These are phyloP conservation scores for Phymanthus crucifer DNA, from an alignment of 92 coral and sea anemone species.

Conservation along the genomic window DNA sequence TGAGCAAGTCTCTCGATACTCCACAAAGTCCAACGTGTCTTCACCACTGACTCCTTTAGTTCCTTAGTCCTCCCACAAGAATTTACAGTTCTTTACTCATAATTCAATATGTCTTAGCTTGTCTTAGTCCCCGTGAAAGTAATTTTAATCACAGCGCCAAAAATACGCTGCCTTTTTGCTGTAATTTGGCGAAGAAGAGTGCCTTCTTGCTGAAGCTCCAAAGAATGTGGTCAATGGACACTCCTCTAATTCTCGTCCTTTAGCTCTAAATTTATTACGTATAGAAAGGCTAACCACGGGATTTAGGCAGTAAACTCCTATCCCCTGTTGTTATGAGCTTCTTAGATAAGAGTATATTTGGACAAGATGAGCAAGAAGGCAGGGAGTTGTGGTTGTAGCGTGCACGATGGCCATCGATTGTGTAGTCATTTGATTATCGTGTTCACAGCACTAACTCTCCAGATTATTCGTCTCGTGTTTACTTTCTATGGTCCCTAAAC, in stretches of 20 bases:
- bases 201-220: neutral
- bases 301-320: neutral
- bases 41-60: neutral
- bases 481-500: neutral
- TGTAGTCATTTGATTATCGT: neutral
- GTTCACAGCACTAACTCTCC: neutral
- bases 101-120: neutral
- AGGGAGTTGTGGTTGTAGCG: neutral
- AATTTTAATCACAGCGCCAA: neutral
- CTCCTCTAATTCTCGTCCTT: slow-evolving; percentile 5
- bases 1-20: neutral
- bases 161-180: neutral
- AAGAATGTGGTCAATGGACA: slow-evolving; percentile 2
- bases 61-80: neutral
- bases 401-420: neutral
- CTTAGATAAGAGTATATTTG: neutral
- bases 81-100: neutral
- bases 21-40: neutral
- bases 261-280: neutral
- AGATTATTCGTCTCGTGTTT: neutral
- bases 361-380: neutral
- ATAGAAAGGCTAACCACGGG: neutral
- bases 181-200: neutral
- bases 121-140: neutral
- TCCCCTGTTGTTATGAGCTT: neutral